Base-by-base conservation (phyloP, 2,888 invertebrate species). In the Cotesia congregata region DNA sequence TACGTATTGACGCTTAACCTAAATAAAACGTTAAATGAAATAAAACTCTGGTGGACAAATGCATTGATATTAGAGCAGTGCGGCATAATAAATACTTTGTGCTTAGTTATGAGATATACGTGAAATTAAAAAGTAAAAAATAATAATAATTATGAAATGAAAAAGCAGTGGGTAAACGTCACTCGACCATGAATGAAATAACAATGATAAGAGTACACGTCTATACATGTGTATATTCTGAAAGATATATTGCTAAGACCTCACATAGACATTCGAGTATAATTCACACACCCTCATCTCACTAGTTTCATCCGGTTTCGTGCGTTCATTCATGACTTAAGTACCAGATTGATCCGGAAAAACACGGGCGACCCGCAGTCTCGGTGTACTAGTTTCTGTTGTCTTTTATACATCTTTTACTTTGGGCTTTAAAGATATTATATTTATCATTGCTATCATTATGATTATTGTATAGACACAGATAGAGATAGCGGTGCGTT, bases 281-380 rank as follows among this genome's bases (percentile, higher is more conserved):
- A 80, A 82, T 82, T 82, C 80, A 81, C 80, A 77, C 62, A 73
- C 73, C 75, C 75, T 80, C 20, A 70, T 61, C 59, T 41, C 50
- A 73, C 84, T 77, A 79, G 85, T 84, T 83, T 78, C 72, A 80
- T 83, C 84, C 81, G 85, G 85, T 84, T 74, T 83, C 77, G 79
- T 77, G 79, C 79, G 77, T 79, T 83, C 85, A 82, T 84, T 85
- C 83, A 83, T 82, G 77, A 77, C 78, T 77, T 64, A 77, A 70
- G 41, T 65, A 76, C 83, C 81, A 79, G 84, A 83, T 82, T 60
- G 74, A 85, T 83, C 84, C 83, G 81, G 86, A 85, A 86, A 84
- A 50, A 50, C 12, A 83, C 78, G 78, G 81, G 79, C 82, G 84
- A 80, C 83, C 77, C 77, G 81, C 83, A 74, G 83, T 84, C 85